These are phyloP conservation scores for Phortica variegata DNA, from an alignment of 1,140 invertebrate genomes.

Conservation along the genomic window DNA sequence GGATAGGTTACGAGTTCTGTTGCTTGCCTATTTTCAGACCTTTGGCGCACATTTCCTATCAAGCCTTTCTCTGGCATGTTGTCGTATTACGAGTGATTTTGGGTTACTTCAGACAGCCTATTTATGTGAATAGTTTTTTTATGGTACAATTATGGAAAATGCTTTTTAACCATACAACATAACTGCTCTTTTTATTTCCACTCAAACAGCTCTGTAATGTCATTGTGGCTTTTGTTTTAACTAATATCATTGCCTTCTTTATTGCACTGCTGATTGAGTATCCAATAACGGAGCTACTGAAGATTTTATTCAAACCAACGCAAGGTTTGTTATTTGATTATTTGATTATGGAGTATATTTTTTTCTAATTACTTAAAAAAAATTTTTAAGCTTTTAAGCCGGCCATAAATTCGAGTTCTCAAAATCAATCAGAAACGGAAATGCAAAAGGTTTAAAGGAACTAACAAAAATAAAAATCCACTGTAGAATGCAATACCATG, in stretches of 20 bases:
- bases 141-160: constrained; percentile 20
- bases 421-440: no score
- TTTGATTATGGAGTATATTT: no score
- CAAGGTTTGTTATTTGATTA: no score
- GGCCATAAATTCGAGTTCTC: no score
- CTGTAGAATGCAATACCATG: no score
- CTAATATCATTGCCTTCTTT: constrained; percentile 25
- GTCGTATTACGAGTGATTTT: constrained; percentile 26
- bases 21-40: constrained; percentile 28
- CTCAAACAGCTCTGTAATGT: constrained; percentile 27
- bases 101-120: constrained; percentile 35
- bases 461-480: no score
- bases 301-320: no score
- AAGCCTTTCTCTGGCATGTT: constrained; percentile 45
- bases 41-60: constrained; percentile 40
- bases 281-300: constrained; percentile 30
- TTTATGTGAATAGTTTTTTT: constrained; percentile 24
- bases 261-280: constrained; percentile 31
- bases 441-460: no score
- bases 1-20: constrained; percentile 34
- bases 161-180: neutral
- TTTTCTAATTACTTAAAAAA: no score
- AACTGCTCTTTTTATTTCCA: neutral
- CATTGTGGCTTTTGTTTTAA: constrained; percentile 22
- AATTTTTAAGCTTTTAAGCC: no score